Percentiles rank a stretch among this genome's conserved stretches.
phyloP scores from a whole-genome alignment of 2,888 invertebrate genomes.

The Aleiodes testaceus region DNA sequence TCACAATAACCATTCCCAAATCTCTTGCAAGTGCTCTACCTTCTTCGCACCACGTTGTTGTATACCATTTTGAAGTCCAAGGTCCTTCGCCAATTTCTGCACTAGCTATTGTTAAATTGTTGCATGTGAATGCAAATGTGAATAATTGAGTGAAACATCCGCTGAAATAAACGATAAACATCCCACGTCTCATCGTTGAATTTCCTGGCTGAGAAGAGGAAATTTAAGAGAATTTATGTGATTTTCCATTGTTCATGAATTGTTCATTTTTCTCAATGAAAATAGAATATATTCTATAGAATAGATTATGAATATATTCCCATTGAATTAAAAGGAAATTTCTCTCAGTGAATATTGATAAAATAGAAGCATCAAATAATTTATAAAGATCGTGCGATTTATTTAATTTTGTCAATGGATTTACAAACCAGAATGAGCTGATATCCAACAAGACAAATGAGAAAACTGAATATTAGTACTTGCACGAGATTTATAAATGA shows the following conservation, averaged over 20 bases:
- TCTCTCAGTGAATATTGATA: background rate
- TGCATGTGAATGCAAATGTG: constrained; percentile 51
- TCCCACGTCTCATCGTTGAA: constrained; percentile 36
- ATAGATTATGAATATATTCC: no score
- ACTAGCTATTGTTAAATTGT: constrained; percentile 48
- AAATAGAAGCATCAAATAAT: background rate
- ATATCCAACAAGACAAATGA: constrained; percentile 56
- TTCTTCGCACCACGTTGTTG: constrained; percentile 13
- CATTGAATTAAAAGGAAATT: no score
- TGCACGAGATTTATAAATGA: constrained; percentile 49
- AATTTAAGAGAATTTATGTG: no score
- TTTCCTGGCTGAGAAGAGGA: constrained; percentile 44
- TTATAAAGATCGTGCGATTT: background rate
- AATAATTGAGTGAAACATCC: constrained; percentile 48
- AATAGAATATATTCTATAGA: no score
- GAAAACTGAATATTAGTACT: constrained; percentile 47
- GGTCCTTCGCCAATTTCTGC: constrained; percentile 36
- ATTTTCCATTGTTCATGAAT: no score
- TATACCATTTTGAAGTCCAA: constrained; percentile 43
- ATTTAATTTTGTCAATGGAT: background rate
- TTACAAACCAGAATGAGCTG: constrained; percentile 54
- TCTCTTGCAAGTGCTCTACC: constrained; percentile 40
- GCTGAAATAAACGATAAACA: constrained; percentile 40
- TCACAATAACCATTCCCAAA: constrained; percentile 49
- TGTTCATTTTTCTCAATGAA: no score